These are phyloP conservation scores for Cyphomyrus discorhynchus DNA, from an alignment of 2,113 vertebrate species.

Conservation along the genomic window DNA sequence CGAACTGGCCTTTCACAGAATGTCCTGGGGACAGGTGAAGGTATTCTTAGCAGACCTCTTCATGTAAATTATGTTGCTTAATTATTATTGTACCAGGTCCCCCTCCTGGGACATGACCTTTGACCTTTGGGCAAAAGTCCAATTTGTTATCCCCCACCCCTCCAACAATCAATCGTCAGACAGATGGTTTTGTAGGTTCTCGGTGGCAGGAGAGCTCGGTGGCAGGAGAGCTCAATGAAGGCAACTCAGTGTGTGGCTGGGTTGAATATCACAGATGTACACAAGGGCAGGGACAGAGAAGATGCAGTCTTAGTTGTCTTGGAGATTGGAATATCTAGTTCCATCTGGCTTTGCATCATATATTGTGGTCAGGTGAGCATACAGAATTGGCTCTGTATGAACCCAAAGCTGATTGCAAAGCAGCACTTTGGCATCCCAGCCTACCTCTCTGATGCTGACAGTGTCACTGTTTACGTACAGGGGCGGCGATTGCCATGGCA, in stretches of 20 bases:
- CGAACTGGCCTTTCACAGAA: not conserved
- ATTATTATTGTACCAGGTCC: not conserved
- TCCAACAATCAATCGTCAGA: not conserved
- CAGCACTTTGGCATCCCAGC: not conserved
- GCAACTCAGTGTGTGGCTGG: not conserved
- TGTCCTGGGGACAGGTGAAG: not conserved
- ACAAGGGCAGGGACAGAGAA: constrained; percentile 5
- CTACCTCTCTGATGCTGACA: not conserved
- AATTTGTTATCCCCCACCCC: not conserved
- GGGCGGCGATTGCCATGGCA: not conserved
- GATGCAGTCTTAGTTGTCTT: constrained; percentile 42
- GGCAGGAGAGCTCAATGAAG: not conserved
- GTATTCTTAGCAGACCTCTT: not conserved
- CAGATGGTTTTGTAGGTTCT: not conserved
- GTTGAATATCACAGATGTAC: not conserved
- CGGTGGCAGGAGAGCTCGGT: not conserved
- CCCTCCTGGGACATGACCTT: not conserved
- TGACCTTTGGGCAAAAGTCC: not conserved
- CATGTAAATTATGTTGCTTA: not conserved
- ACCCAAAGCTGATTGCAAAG: too few relatives aligned
- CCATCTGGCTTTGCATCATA: not conserved
- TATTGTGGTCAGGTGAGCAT: not conserved
- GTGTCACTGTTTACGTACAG: not conserved
- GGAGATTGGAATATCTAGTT: constrained; percentile 35
- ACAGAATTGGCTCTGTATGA: not conserved